Evolutionary conservation across 2,113 vertebrate species (phyloP), one percentile per base, ranked within the genome.

Genomic region (Fulica atra): DNA sequence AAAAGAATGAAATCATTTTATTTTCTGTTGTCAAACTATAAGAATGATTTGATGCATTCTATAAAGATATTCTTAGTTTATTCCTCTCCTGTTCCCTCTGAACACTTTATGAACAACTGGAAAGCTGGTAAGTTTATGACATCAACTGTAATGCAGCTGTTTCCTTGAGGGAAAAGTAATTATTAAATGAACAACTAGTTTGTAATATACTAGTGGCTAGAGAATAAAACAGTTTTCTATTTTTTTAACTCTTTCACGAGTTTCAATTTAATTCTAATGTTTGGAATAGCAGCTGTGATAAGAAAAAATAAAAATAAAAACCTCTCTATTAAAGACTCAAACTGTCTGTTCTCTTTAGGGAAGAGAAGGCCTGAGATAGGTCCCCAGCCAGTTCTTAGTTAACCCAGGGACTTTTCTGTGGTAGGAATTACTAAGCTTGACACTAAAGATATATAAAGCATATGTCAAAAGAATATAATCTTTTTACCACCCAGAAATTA

Each of bases 141-240:
- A 69, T 76, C 10, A 12, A 14, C 42, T 65, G 14, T 36, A 84
- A 76, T 53, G 50, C 73, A 95, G 81, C 57, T 95, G 81, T 92
- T 96, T 92, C 48, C 78, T 76, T 85, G 50, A 91, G 84, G 76
- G 51, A 94, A 35, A 93, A 94, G 63, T 10, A 54, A 72, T 81
- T 80, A 82, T 80, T 92, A 80, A 65, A 73, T 4, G 13, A 82
- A 18, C 9, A 91, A 42, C 29, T 92, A 61, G 33, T 64, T 74
- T 87, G 51, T 81, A 71, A 72, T 68, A 46, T 76, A 38, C 5
- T 21, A 56, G 33, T 3, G 26, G 71, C 35, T 80, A 92, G 44
- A 31, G 91, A 86, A 87, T 29, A 61, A 10, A 78, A 10, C 8
- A 63, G 8, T 6, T 81, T 86, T 92, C 15, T 73, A 31, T 69